These are phyloP conservation scores for Cheilosia scutellata DNA, from an alignment of 2,888 invertebrate species.

Conservation along the genomic window DNA sequence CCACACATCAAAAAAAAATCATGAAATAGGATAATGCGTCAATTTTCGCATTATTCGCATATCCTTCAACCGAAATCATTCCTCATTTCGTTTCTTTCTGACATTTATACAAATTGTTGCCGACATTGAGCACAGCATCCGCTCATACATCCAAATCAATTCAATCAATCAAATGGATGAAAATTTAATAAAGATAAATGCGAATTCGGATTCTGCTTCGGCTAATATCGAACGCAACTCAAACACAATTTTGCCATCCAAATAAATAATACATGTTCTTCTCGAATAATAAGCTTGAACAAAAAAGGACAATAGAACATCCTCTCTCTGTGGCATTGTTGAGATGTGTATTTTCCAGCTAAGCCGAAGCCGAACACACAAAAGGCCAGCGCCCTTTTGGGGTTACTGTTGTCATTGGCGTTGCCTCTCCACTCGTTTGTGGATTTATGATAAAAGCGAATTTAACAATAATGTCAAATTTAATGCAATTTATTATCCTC, in stretches of 20 bases:
- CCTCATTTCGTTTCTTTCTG: constrained; percentile 1
- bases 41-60: constrained; percentile 48
- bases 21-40: constrained; percentile 51
- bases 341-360: not conserved
- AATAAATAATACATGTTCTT: constrained; percentile 48
- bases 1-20: constrained; percentile 9
- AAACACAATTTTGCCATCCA: constrained; percentile 18
- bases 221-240: constrained; percentile 1
- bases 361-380: constrained; percentile 11
- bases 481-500: constrained; percentile 83
- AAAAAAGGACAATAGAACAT: constrained; percentile 17
- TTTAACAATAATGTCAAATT: constrained; percentile 80
- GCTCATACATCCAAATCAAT: constrained; percentile 76
- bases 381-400: not conserved
- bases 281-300: constrained; percentile 2
- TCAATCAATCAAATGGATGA: constrained; percentile 80
- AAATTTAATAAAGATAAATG: constrained; percentile 78
- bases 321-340: constrained; percentile 4
- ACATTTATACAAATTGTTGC: constrained; percentile 37
- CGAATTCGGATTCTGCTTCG: constrained; percentile 63
- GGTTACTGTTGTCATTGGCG: constrained; percentile 5
- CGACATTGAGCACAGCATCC: constrained; percentile 40
- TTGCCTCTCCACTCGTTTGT: constrained; percentile 33
- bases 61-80: not conserved
- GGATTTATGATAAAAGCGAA: constrained; percentile 64